phyloP scores from a whole-genome alignment of 1,140 invertebrate species.

The Pentalonia nigronervosa region DNA sequence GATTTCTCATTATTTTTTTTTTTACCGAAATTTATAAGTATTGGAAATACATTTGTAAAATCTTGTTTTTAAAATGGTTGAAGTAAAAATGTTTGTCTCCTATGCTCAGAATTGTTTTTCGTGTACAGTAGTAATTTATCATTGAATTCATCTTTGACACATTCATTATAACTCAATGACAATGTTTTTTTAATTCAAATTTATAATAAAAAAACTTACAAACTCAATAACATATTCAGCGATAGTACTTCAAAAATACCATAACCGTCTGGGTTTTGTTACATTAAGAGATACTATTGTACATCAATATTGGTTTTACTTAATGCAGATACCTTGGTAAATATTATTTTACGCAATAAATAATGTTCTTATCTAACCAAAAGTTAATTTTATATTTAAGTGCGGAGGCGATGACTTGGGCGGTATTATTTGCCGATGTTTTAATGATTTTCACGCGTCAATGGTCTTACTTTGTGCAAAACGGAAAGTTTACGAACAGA shows the following conservation, averaged over 20 bases:
- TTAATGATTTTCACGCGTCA: constrained; percentile 25
- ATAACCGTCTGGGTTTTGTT: not conserved
- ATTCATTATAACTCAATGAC: not conserved
- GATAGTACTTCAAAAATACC: not conserved
- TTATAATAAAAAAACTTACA: not conserved
- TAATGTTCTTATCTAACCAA: not conserved
- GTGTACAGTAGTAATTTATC: not conserved
- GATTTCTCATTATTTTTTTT: too few relatives aligned
- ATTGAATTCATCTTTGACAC: not conserved
- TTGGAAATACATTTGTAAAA: too few relatives aligned
- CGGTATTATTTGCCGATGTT: constrained; percentile 5
- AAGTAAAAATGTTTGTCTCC: too few relatives aligned
- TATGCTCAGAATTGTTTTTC: not conserved
- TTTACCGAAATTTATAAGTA: too few relatives aligned
- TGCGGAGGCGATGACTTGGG: not conserved
- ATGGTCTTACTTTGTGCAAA: not conserved
- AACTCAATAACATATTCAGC: not conserved
- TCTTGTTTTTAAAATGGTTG: too few relatives aligned
- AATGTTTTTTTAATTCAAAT: not conserved
- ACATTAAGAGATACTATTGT: not conserved
- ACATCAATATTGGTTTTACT: not conserved
- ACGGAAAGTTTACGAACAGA: constrained; percentile 34
- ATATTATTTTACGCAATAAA: not conserved
- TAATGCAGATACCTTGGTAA: not conserved
- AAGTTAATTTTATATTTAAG: constrained; percentile 20